Percentiles rank a stretch among this genome's conserved stretches.
These are phyloP conservation scores for Chlorospingus semifuscus DNA, from an alignment of 2,797 vertebrate genomes.

Conservation along the genomic window DNA sequence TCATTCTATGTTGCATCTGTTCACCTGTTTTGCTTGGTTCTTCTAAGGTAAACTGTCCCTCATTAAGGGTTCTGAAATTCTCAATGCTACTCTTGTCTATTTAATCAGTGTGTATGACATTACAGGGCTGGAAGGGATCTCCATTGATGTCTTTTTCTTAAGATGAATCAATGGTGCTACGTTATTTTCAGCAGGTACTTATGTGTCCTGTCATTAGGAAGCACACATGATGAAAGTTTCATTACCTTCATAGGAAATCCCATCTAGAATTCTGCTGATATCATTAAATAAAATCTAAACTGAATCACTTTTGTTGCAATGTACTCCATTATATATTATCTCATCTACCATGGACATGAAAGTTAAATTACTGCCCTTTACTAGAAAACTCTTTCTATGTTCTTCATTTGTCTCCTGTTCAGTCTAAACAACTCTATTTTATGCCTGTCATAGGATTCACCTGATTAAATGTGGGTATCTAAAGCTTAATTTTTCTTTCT, in stretches of 20 bases:
- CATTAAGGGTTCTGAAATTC: background rate
- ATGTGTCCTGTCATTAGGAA: background rate
- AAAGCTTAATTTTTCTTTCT: background rate
- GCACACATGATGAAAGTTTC: background rate
- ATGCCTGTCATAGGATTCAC: background rate
- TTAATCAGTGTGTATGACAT: background rate
- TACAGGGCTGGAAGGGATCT: background rate
- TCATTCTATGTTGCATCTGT: background rate
- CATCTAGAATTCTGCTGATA: background rate
- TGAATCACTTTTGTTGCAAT: background rate
- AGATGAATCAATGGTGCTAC: background rate
- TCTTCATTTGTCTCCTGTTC: background rate
- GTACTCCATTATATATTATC: background rate
- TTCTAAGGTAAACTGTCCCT: background rate
- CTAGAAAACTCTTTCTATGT: background rate
- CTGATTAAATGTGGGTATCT: background rate
- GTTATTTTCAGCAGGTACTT: background rate
- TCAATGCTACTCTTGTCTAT: background rate
- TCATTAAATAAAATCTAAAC: background rate
- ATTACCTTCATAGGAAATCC: background rate
- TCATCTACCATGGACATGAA: background rate
- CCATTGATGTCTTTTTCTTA: background rate
- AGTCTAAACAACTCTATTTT: background rate
- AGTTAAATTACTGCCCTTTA: background rate
- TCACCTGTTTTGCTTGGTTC: background rate